Conservation (phyloP, 2,888 invertebrate species). For the Chymomyza caudatula region DNA sequence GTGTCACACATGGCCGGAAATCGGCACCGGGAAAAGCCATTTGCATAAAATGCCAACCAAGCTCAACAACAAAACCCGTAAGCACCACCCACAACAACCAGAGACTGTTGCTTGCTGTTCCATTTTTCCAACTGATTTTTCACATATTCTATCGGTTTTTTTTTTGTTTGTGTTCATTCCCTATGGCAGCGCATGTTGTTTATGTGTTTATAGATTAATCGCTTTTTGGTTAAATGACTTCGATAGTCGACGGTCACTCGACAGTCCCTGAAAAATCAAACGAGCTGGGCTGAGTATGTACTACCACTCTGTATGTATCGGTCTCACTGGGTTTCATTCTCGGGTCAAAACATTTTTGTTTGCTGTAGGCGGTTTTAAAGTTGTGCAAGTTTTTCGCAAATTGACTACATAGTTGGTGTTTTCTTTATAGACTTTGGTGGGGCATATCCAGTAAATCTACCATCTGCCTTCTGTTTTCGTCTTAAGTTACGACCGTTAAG, state of each 20-base stretch:
- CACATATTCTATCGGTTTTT: conserved; percentile 62
- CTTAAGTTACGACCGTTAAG: too few species aligned
- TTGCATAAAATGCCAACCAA: conserved; percentile 62
- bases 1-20: conserved; percentile 71
- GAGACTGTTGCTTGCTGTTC: conserved; percentile 46
- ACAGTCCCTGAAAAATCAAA: not conserved
- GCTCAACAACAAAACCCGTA: conserved; percentile 4
- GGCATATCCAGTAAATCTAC: too few species aligned
- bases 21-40: conserved; percentile 65
- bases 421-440: too few species aligned
- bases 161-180: not conserved
- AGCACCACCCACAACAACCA: conserved; percentile 12
- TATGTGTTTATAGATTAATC: conserved; percentile 77
- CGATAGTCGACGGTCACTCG: conserved; percentile 57
- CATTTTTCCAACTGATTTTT: conserved; percentile 68
- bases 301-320: not conserved
- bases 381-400: not conserved
- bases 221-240: conserved; percentile 76
- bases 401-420: not conserved
- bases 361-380: not conserved
- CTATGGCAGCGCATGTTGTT: conserved; percentile 65
- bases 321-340: not conserved
- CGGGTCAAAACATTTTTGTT: not conserved
- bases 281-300: not conserved
- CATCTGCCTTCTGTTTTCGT: too few species aligned